phyloP scores from a whole-genome alignment of 2,888 invertebrate genomes.

The Leptinotarsa haldemani region DNA sequence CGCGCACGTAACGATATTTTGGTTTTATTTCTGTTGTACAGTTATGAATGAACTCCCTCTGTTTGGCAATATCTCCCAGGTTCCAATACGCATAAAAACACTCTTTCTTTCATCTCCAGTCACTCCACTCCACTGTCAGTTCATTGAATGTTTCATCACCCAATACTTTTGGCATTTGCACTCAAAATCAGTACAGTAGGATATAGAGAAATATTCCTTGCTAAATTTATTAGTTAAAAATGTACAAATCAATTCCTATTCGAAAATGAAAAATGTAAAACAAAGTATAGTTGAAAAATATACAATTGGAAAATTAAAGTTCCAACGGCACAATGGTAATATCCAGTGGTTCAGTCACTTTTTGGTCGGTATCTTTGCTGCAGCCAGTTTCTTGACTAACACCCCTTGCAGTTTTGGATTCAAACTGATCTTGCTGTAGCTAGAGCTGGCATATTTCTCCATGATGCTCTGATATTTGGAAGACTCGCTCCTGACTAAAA shows the following conservation, averaged over 20 bases:
- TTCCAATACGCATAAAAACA: too few relatives aligned
- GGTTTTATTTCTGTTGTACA: too few relatives aligned
- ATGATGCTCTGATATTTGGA: conserved; percentile 79
- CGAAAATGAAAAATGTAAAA: conserved; percentile 4
- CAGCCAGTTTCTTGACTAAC: conserved; percentile 55
- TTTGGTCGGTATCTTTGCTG: neutral
- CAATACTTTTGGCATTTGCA: conserved; percentile 10
- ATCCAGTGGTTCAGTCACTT: conserved; percentile 15
- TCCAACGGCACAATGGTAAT: neutral
- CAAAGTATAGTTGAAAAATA: conserved; percentile 16
- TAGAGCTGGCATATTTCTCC: conserved; percentile 73
- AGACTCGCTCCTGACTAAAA: conserved; percentile 77
- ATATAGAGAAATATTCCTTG: conserved; percentile 64
- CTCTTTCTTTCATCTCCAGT: neutral
- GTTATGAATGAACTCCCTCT: too few relatives aligned
- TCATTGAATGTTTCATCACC: neutral
- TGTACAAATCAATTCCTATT: conserved; percentile 16
- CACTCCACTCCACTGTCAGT: neutral
- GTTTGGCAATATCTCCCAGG: too few relatives aligned
- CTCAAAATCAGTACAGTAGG: conserved; percentile 6
- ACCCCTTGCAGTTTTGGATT: conserved; percentile 73
- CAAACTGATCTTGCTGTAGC: conserved; percentile 74
- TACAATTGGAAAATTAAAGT: conserved; percentile 9
- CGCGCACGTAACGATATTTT: too few relatives aligned
- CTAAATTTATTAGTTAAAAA: conserved; percentile 74